Base-by-base conservation (phyloP, 1,140 invertebrate genomes). In the Temnothorax nylanderi region DNA sequence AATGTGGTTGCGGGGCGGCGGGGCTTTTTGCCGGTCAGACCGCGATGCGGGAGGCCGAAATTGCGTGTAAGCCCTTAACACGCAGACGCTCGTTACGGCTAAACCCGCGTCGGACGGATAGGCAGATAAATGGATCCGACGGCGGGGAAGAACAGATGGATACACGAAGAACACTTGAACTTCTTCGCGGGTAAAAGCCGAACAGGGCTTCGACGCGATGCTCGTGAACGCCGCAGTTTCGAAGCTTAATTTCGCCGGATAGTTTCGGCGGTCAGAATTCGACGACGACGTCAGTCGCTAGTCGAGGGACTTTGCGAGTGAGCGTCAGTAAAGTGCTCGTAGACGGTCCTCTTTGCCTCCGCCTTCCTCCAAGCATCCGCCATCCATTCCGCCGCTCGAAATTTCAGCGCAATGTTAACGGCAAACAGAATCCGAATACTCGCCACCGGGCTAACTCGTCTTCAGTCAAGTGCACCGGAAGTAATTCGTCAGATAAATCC, bases 391-490 rank as follows among this genome's bases (percentile, higher is more conserved):
- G 54, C 51, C 13, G 32, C 7, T 49, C 41, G 80, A 84, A 62
- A 84, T 84, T 75, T 84, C 80, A 75, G 41, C 67, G 80, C 80
- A 26, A 84, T 75, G 44, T 58, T 84, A 62, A 67, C 54, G 26
- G 41, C 67, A 44, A 51, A 44, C 51, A 84, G 69, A 56, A 85
- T 64, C 26, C 69, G 69, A 84, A 74, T 75, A 49, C 85, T 78
- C 21, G 41, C 47, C 37, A 21, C n/a, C 56, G 44, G 60, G 21
- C n/a, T 54, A 86, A 81, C 85, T 60, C 85, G 77, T 65, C 56
- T 84, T 74, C 80, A 51, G 78, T 87, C 78, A 85, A 84, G 64
- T 84, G 71, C 49, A 75, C 80, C 86, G 86, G 86, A 87, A 87
- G 56, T 87, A 84, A 87, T 87, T 85, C 69, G 80, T 84, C 56